These are phyloP conservation scores for Psophia crepitans DNA, from an alignment of 2,113 vertebrate species.

Conservation along the genomic window DNA sequence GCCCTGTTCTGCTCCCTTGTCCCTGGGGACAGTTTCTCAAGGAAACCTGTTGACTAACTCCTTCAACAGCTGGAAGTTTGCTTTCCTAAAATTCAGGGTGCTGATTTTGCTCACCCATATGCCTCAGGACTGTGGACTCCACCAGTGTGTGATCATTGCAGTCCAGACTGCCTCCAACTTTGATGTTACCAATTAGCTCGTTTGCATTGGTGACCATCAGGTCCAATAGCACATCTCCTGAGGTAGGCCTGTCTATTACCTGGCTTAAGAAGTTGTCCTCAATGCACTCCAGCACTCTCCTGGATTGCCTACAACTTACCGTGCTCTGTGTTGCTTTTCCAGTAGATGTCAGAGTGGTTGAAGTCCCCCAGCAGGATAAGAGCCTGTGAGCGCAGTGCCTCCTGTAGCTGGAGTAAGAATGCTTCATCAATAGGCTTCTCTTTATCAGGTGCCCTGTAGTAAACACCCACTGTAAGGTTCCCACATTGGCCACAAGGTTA, in stretches of 20 bases:
- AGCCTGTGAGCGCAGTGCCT: accelerated
- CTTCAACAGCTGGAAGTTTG: background rate
- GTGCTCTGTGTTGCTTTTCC: background rate
- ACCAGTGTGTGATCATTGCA: background rate
- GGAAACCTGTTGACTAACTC: no score
- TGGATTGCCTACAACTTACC: background rate
- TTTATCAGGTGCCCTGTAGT: background rate
- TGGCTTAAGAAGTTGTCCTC: background rate
- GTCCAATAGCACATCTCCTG: background rate
- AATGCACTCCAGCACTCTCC: background rate
- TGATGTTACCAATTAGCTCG: accelerated
- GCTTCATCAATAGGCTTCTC: background rate
- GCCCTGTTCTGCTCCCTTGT: no score
- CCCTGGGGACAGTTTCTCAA: no score
- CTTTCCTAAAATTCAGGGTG: background rate
- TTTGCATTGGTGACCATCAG: background rate
- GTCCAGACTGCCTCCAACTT: background rate
- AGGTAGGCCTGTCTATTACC: background rate
- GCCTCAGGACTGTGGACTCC: background rate
- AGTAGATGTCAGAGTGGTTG: background rate
- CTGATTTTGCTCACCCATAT: background rate
- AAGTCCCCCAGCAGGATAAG: background rate
- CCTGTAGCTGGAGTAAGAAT: background rate
- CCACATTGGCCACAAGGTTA: background rate
- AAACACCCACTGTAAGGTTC: background rate